phyloP scores from a whole-genome alignment of 2,888 invertebrate species.

The Sphaerophoria taeniata region DNA sequence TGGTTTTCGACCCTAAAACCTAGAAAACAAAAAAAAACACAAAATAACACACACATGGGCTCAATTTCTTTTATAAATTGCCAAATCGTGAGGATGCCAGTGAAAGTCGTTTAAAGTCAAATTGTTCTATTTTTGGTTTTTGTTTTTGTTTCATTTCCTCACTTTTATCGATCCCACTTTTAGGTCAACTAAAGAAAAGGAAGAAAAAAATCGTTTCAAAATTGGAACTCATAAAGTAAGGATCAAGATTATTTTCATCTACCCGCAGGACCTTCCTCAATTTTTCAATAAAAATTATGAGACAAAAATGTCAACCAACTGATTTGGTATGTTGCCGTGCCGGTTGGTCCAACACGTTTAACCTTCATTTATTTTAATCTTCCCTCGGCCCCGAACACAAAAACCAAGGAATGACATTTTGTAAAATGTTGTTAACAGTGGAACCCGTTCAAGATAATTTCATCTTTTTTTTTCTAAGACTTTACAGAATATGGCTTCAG shows the following conservation, averaged over 20 bases:
- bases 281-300: constrained; percentile 50
- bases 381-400: not conserved
- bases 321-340: constrained; percentile 13
- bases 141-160: constrained; percentile 1
- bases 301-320: constrained; percentile 36
- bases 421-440: constrained; percentile 29
- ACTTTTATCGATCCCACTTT: not conserved
- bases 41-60: constrained; percentile 31
- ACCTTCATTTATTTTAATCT: constrained; percentile 36
- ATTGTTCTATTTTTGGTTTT: not conserved
- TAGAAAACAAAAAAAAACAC: not conserved
- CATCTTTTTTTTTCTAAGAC: not conserved
- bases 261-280: constrained; percentile 49
- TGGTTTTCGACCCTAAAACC: not conserved
- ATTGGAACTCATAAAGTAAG: constrained; percentile 1
- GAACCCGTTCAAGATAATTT: not conserved
- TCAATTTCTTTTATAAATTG: constrained; percentile 21
- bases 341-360: constrained; percentile 4
- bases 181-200: constrained; percentile 1
- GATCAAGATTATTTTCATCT: constrained; percentile 12
- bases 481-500: too few species aligned
- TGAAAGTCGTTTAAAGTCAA: constrained; percentile 23
- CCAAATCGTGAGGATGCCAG: constrained; percentile 30
- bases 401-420: constrained; percentile 36
- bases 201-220: not conserved